Percentiles rank a stretch among this genome's conserved stretches.
phyloP scores from a whole-genome alignment of 2,797 vertebrate genomes.

The Cyprinodon diabolis region DNA sequence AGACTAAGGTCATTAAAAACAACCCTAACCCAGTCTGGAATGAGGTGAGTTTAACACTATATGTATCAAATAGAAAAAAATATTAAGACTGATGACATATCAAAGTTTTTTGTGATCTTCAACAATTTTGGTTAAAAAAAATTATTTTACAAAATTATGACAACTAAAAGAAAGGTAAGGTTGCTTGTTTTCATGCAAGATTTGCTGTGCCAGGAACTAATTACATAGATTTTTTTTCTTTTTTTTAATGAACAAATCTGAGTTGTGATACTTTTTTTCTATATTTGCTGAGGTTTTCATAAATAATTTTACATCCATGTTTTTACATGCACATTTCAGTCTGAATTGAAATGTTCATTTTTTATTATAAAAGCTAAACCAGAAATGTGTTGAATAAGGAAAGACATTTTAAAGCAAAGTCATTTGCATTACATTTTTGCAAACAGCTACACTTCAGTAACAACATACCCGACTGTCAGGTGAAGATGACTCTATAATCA shows the following conservation, averaged over 20 bases:
- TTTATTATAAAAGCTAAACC: neutral
- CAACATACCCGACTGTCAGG: neutral
- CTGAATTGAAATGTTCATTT: neutral
- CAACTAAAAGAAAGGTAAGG: neutral
- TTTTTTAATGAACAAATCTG: too few species aligned
- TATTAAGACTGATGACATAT: neutral
- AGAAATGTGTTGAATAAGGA: neutral
- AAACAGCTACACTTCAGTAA: neutral
- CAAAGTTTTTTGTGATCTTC: neutral
- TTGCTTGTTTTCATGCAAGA: neutral
- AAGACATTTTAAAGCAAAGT: too few species aligned
- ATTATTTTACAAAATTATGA: neutral
- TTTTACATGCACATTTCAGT: neutral
- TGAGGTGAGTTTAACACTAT: conserved; percentile 84
- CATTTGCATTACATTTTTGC: neutral
- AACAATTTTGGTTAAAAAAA: neutral
- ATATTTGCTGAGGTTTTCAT: neutral
- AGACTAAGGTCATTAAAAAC: conserved; percentile 96
- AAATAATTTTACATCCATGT: neutral
- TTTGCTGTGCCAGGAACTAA: neutral
- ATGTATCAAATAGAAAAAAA: neutral
- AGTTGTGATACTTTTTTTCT: too few species aligned
- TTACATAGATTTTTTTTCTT: neutral
- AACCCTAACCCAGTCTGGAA: conserved; percentile 95
- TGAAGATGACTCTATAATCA: neutral